A percentile compares a stretch with the other conserved stretches of the same genome.
phyloP scores from a whole-genome alignment of 23 tunicate species.

The Diplosoma virens region DNA sequence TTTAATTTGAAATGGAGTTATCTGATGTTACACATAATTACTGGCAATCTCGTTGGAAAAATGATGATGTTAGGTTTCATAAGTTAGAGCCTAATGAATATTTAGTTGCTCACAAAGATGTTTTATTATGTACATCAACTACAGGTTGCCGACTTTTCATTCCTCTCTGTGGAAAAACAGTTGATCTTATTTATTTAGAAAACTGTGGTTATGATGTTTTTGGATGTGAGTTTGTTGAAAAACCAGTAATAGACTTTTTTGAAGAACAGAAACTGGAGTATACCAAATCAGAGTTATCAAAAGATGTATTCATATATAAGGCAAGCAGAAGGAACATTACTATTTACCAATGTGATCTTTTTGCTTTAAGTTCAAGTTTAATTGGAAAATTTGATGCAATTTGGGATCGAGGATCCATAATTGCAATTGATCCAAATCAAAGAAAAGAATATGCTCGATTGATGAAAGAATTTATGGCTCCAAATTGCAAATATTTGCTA shows the following conservation, averaged over 20 bases:
- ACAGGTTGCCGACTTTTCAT: slow-evolving; percentile 34
- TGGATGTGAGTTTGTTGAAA: slow-evolving; percentile 65
- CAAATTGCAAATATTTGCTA: slow-evolving; percentile 27
- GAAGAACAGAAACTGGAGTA: slow-evolving; percentile 26
- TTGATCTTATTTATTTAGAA: slow-evolving; percentile 59
- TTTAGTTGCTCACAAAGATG: too few species aligned
- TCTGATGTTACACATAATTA: too few species aligned
- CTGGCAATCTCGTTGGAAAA: background rate
- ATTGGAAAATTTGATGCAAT: slow-evolving; percentile 68
- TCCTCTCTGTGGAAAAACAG: slow-evolving; percentile 78
- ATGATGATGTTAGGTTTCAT: background rate
- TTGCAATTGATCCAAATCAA: slow-evolving; percentile 33
- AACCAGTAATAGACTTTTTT: slow-evolving; percentile 46
- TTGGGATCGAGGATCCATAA: slow-evolving; percentile 64
- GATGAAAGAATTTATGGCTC: slow-evolving; percentile 27
- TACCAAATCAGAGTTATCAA: background rate
- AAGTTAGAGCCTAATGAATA: background rate
- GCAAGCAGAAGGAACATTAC: slow-evolving; percentile 41
- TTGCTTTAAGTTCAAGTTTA: slow-evolving; percentile 12
- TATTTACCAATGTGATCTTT: slow-evolving; percentile 63
- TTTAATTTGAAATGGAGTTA: too few species aligned
- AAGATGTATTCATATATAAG: slow-evolving; percentile 2
- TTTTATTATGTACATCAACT: too few species aligned
- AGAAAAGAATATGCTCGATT: slow-evolving; percentile 27
- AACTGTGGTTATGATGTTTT: slow-evolving; percentile 66